Conservation (phyloP, 2,888 invertebrate species). For the Leucophora obtusa region DNA sequence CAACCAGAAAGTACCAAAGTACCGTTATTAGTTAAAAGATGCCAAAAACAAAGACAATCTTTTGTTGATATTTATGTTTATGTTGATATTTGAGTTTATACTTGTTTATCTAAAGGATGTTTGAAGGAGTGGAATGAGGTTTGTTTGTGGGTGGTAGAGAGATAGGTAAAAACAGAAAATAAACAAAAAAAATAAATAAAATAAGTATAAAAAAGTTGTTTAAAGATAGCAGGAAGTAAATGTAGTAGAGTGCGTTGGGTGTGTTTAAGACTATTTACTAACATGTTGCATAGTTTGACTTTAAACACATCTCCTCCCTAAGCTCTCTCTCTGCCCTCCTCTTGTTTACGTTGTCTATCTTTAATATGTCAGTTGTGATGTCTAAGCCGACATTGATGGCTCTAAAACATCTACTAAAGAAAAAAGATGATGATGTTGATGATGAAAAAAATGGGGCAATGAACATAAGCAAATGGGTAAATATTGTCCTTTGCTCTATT, state of each 20-base stretch:
- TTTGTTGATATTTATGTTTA: constrained; percentile 54
- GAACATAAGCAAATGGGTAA: constrained; percentile 50
- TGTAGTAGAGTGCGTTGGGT: constrained; percentile 11
- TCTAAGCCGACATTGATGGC: constrained; percentile 62
- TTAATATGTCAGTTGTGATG: constrained; percentile 53
- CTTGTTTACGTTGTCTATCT: constrained; percentile 1
- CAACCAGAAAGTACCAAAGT: constrained; percentile 65
- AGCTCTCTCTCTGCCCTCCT: not conserved
- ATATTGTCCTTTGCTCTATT: constrained; percentile 48
- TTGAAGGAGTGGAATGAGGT: constrained; percentile 11
- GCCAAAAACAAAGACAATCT: constrained; percentile 57
- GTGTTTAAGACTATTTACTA: constrained; percentile 34
- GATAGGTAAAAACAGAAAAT: not conserved
- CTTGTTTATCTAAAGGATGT: constrained; percentile 53
- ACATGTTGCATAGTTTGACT: constrained; percentile 55
- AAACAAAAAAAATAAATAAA: constrained; percentile 26
- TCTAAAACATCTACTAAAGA: constrained; percentile 39
- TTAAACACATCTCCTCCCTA: not conserved
- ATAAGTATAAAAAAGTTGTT: constrained; percentile 5
- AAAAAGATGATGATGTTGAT: not conserved
- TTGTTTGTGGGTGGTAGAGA: constrained; percentile 8
- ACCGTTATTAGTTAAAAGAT: constrained; percentile 65
- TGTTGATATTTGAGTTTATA: constrained; percentile 51
- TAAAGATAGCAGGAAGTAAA: constrained; percentile 21
- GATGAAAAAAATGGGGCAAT: constrained; percentile 52